Evolutionary conservation across 2,797 vertebrate species (phyloP), one percentile per base, ranked within the genome.

Genomic region (Sebastes kiyomatsui): DNA sequence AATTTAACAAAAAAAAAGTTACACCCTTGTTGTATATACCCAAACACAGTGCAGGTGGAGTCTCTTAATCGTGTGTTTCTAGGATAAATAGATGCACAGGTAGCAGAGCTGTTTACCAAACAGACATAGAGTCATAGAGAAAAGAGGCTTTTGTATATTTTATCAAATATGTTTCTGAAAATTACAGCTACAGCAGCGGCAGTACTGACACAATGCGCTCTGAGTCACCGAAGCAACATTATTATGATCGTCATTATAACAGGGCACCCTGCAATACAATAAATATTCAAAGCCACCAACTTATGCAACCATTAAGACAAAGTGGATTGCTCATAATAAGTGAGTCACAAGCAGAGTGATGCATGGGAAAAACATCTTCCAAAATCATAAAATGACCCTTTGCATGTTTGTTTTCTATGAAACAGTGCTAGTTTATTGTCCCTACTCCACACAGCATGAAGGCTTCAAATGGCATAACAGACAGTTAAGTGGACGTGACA

Each of bases 401-500:
- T 30, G 20, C 52, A 14, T 35, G 33, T 38, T 28, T 35, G 58
- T 70, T 65, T 62, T 80, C 13, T 25, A 25, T 35, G 18, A 52
- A 72, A 54, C 12, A 20, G 3, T 46, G 32, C 58, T 11, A 49
- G 42, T 77, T 74, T 49, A 67, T 69, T 67, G 59, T 22, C n/a
- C 52, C n/a, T 54, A 54, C 52, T 82, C 46, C 30, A 23, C 35
- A 66, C 49, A 79, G 20, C 22, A 79, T 75, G 75, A 85, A 80
- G 66, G 58, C 72, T 59, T 89, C 61, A 85, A 79, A 86, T 82
- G 74, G 76, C 54, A 87, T 58, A 81, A 86, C 28, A 82, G 58
- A 83, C 75, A 62, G 65, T 81, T 86, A 80, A 92, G 65, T 78
- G 65, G 79, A 88, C 76, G 72, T 90, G 90, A 90, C 90, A 91